Percentiles rank a stretch among this genome's conserved stretches.
phyloP scores from a whole-genome alignment of 2,113 vertebrate genomes.

The Vidua chalybeata region DNA sequence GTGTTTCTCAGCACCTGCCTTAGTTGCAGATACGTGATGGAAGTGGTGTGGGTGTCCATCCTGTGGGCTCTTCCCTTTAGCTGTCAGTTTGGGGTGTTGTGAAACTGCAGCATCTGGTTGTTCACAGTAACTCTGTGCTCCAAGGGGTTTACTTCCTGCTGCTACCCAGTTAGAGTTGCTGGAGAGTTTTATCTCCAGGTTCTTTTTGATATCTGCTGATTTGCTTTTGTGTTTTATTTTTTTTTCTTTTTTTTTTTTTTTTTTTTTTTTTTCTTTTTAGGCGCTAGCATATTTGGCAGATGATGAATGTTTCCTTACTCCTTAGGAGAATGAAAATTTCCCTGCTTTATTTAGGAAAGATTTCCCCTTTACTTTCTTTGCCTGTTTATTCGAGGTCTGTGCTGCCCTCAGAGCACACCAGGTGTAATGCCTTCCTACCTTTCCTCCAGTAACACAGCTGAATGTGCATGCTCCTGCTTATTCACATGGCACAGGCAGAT shows the following conservation, averaged over 20 bases:
- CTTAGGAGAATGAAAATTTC: neutral
- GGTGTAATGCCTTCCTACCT: neutral
- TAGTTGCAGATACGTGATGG: rapidly evolving
- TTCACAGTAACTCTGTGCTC: neutral
- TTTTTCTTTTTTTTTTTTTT: neutral
- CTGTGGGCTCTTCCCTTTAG: no score
- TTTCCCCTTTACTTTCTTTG: neutral
- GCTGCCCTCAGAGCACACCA: neutral
- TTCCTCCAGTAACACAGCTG: neutral
- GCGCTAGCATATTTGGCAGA: neutral
- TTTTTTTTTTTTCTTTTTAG: neutral
- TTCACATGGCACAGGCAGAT: neutral
- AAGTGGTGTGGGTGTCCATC: neutral
- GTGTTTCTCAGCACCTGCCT: neutral
- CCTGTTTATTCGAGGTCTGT: neutral
- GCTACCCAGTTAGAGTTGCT: neutral
- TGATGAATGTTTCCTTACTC: neutral
- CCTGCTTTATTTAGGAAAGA: neutral
- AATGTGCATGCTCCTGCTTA: neutral
- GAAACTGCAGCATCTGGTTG: neutral
- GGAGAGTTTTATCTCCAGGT: neutral
- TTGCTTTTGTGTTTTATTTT: neutral
- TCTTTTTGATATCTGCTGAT: neutral
- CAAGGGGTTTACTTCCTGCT: neutral
- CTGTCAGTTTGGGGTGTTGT: neutral